These are phyloP conservation scores for Amphipyra berbera DNA, from an alignment of 2,888 invertebrate genomes.

Conservation along the genomic window DNA sequence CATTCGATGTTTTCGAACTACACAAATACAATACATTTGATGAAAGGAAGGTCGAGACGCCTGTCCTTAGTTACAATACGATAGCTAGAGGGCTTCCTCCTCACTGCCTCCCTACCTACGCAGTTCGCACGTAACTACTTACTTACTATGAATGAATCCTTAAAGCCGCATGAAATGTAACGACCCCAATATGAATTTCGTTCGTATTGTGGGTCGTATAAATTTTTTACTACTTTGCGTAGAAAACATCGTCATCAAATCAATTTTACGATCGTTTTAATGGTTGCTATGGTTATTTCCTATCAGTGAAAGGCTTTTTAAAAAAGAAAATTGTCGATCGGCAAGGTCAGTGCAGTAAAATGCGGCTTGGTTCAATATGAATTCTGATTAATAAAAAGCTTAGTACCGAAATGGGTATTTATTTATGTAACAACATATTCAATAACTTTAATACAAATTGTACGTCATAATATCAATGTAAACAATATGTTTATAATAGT, in stretches of 20 bases:
- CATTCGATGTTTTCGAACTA: background rate
- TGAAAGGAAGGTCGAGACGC: background rate
- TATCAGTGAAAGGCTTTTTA: conserved; percentile 39
- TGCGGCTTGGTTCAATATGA: conserved; percentile 9
- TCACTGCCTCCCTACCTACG: conserved; percentile 1
- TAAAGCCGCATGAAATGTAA: conserved; percentile 57
- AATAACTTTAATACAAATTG: background rate
- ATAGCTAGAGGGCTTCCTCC: conserved; percentile 36
- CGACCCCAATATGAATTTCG: conserved; percentile 53
- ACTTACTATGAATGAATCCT: conserved; percentile 55
- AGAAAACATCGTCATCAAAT: conserved; percentile 55
- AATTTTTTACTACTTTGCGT: conserved; percentile 54
- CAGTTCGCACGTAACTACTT: conserved; percentile 32
- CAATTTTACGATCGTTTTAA: conserved; percentile 54
- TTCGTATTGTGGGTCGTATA: conserved; percentile 61
- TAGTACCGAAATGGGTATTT: background rate
- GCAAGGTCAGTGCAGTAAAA: conserved; percentile 43
- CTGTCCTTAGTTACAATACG: conserved; percentile 14
- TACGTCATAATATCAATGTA: no score
- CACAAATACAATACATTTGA: background rate
- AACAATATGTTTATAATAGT: no score
- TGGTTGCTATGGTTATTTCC: conserved; percentile 53
- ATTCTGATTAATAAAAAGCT: background rate
- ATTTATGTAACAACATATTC: background rate
- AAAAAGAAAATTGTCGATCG: conserved; percentile 21